phyloP scores from a whole-genome alignment of 2,113 vertebrate species.

The Uropsilus gracilis region DNA sequence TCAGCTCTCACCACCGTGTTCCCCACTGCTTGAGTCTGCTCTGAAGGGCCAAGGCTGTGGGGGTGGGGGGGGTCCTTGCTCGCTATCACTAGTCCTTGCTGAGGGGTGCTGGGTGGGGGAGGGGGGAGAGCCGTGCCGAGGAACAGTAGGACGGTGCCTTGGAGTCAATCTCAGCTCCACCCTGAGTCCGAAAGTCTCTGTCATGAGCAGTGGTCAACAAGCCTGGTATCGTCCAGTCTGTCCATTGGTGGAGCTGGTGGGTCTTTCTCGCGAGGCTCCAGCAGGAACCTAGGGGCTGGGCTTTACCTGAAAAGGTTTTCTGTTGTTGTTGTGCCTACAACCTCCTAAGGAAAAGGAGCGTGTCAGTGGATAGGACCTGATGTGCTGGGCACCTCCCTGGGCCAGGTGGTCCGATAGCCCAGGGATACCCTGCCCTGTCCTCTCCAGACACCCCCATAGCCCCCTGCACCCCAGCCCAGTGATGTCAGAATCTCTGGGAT shows the following conservation, averaged over 20 bases:
- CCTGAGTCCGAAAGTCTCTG: neutral
- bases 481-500: neutral
- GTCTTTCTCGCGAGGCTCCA: neutral
- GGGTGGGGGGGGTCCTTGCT: accelerated
- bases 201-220: neutral
- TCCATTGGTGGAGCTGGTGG: neutral
- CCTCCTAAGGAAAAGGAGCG: too few species aligned
- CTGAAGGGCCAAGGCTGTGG: neutral
- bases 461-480: neutral
- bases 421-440: neutral
- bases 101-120: too few species aligned
- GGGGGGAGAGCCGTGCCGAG: neutral
- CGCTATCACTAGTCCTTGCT: accelerated
- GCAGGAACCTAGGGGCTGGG: neutral
- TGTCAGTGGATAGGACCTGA: neutral
- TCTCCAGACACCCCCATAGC: accelerated
- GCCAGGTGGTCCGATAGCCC: too few species aligned
- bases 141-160: too few species aligned
- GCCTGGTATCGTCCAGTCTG: accelerated
- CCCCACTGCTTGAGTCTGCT: too few species aligned
- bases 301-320: neutral
- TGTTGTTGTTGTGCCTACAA: neutral
- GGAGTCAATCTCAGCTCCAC: neutral
- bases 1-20: too few species aligned
- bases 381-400: accelerated